Evolutionary conservation across 2,113 vertebrate genomes (phyloP).

Genomic region (Archilochus colubris): DNA sequence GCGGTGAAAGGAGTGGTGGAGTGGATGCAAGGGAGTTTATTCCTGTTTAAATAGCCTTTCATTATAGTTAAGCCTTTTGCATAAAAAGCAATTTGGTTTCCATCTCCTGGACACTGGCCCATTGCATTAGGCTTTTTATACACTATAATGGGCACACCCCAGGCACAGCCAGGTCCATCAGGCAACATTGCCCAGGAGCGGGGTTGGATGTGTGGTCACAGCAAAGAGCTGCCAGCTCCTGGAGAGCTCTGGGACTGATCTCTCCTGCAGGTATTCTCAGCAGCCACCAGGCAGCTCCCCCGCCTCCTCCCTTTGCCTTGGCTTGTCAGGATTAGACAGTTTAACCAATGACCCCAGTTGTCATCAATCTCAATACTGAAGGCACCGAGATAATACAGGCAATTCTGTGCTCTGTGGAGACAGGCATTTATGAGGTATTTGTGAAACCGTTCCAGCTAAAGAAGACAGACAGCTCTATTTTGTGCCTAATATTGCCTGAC

Average conservation of each 20-base stretch:
- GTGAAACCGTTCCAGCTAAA: slow-evolving; percentile 38
- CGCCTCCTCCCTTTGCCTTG: background rate
- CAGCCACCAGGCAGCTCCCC: background rate
- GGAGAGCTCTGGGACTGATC: background rate
- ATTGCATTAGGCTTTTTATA: background rate
- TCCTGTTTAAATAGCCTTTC: background rate
- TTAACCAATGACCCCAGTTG: slow-evolving; percentile 15
- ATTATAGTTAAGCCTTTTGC: background rate
- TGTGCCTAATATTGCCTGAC: background rate
- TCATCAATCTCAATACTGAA: slow-evolving; percentile 49
- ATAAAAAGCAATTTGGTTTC: background rate
- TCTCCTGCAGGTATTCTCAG: background rate
- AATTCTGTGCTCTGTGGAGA: background rate
- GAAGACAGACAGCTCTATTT: slow-evolving; percentile 57
- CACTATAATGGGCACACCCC: background rate
- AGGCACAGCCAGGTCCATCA: background rate
- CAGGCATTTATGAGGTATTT: slow-evolving; percentile 37
- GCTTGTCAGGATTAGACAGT: slow-evolving; percentile 38
- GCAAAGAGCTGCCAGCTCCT: background rate
- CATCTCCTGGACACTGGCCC: background rate
- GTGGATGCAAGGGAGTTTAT: background rate
- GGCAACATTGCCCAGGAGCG: background rate
- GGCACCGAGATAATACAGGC: background rate
- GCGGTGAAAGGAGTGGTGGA: background rate
- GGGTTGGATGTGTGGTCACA: background rate